A percentile compares a stretch with the other conserved stretches of the same genome.
These are phyloP conservation scores for Drosophila arawakana DNA, from an alignment of 1,140 invertebrate species.

Conservation along the genomic window DNA sequence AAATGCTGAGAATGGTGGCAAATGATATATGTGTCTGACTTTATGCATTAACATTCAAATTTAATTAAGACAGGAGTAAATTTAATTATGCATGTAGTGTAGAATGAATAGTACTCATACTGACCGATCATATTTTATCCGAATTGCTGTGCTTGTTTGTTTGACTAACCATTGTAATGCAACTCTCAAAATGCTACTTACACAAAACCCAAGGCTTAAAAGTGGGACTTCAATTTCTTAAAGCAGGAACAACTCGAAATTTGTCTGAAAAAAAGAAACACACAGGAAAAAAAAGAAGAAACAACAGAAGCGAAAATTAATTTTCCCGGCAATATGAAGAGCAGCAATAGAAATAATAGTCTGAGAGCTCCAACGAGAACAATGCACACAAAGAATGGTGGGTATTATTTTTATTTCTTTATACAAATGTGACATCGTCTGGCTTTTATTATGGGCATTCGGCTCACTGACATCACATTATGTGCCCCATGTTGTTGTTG, in stretches of 20 bases:
- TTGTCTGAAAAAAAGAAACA: constrained; percentile 13
- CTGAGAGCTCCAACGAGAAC: constrained; percentile 13
- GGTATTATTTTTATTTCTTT: constrained; percentile 78
- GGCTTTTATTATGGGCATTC: constrained; percentile 71
- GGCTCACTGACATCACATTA: constrained; percentile 42
- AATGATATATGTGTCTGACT: not conserved
- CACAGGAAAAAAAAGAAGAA: constrained; percentile 5
- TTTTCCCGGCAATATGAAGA: constrained; percentile 45
- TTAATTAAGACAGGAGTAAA: no score
- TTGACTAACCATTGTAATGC: no score
- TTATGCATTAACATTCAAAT: no score
- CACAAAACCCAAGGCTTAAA: not conserved
- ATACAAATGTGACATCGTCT: constrained; percentile 75
- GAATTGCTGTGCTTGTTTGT: no score
- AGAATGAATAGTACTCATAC: no score
- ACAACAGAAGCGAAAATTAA: constrained; percentile 60
- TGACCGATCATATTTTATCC: no score
- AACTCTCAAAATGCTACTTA: no score
- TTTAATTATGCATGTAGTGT: no score
- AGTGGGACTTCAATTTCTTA: constrained; percentile 4
- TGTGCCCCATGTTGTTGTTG: constrained; percentile 21
- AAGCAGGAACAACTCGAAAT: constrained; percentile 27
- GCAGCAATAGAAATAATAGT: constrained; percentile 41
- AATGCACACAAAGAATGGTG: constrained; percentile 39
- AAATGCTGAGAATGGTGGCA: not conserved